A percentile compares a stretch with the other conserved stretches of the same genome.
These are phyloP conservation scores for Eonycteris spelaea DNA, from an alignment of 2,113 vertebrate species.

Conservation along the genomic window DNA sequence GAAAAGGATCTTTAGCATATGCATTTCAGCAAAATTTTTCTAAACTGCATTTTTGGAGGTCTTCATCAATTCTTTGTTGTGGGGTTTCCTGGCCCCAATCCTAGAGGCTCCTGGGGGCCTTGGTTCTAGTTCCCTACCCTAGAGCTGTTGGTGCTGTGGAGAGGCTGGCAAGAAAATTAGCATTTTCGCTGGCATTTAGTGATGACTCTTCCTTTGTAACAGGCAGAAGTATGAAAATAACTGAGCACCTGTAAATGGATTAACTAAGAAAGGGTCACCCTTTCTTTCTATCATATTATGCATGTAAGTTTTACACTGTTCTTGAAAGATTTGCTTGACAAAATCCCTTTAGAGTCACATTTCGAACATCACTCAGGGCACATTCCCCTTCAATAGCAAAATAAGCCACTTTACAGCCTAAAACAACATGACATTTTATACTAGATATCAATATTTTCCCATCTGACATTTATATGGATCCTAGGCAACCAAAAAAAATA, in stretches of 20 bases:
- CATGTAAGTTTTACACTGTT: neutral
- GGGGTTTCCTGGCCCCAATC: neutral
- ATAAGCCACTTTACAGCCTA: conserved; percentile 6
- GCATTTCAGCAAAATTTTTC: neutral
- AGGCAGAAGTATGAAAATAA: neutral
- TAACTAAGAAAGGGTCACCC: neutral
- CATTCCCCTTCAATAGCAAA: neutral
- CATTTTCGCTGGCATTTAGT: neutral
- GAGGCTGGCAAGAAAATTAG: neutral
- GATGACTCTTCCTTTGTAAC: neutral
- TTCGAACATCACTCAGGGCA: neutral
- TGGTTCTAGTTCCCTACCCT: neutral
- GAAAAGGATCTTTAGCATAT: neutral
- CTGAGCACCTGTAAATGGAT: neutral
- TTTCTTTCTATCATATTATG: conserved; percentile 31
- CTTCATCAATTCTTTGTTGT: neutral
- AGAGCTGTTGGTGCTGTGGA: neutral
- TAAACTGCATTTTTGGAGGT: neutral
- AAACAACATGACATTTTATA: conserved; percentile 37
- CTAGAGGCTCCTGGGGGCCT: neutral
- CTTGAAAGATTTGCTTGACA: conserved; percentile 22
- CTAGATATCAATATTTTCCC: conserved; percentile 4
- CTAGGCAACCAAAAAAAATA: neutral
- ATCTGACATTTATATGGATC: conserved; percentile 41
- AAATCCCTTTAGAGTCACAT: neutral